A percentile compares a stretch with the other conserved stretches of the same genome.
phyloP scores from a whole-genome alignment of 2,888 invertebrate species.

The Nasonovia ribisnigri region DNA sequence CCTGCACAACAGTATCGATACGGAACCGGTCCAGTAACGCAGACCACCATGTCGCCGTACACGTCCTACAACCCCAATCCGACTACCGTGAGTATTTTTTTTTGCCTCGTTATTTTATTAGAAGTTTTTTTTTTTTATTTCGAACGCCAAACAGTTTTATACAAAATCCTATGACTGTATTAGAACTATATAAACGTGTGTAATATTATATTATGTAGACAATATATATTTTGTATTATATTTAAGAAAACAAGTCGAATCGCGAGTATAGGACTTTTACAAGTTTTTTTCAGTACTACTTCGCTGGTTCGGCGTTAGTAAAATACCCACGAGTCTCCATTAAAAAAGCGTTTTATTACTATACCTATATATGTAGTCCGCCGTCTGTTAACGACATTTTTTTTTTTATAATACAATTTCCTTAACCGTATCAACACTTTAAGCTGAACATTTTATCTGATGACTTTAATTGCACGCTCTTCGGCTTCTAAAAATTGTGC shows the following conservation, averaged over 20 bases:
- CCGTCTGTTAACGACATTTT: neutral
- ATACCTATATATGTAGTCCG: neutral
- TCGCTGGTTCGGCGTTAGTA: neutral
- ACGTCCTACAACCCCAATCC: constrained; percentile 66
- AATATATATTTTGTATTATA: neutral
- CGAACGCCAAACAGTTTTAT: neutral
- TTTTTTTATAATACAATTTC: neutral
- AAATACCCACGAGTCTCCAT: neutral
- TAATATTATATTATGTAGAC: neutral
- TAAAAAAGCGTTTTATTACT: neutral
- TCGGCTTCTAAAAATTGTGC: neutral
- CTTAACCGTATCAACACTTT: neutral
- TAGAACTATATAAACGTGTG: too few species aligned
- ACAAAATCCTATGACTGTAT: neutral
- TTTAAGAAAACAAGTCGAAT: neutral
- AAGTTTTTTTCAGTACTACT: neutral
- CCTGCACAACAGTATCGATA: constrained; percentile 61
- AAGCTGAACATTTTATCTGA: neutral
- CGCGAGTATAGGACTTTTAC: neutral
- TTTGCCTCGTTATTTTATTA: neutral
- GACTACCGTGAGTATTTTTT: constrained; percentile 65
- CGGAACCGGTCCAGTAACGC: constrained; percentile 54
- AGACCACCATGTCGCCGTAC: constrained; percentile 65
- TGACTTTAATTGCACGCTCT: neutral
- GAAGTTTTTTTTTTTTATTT: neutral